These are phyloP conservation scores for Taenioides sp. DNA, from an alignment of 2,797 vertebrate species.

Conservation along the genomic window DNA sequence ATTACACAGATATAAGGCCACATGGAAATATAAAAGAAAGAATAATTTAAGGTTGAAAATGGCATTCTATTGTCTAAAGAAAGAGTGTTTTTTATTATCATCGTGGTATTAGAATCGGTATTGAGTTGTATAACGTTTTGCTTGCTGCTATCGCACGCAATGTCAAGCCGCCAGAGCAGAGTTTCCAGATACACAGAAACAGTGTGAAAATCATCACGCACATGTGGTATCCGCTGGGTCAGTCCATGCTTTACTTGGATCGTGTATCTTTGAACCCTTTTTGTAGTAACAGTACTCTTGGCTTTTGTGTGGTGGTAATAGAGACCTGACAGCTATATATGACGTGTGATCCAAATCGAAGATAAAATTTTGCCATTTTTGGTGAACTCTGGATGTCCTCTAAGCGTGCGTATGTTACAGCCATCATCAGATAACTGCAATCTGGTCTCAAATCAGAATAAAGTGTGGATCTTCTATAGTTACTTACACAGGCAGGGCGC, in stretches of 20 bases:
- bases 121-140: neutral
- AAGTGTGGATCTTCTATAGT: neutral
- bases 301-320: conserved; percentile 40
- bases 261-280: conserved; percentile 30
- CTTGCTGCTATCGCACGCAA: neutral
- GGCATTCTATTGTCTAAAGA: too few species aligned
- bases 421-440: conserved; percentile 1
- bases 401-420: neutral
- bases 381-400: conserved; percentile 6
- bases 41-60: too few species aligned
- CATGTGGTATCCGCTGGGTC: conserved; percentile 45
- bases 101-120: too few species aligned
- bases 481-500: conserved; percentile 1
- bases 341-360: conserved; percentile 40
- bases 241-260: conserved; percentile 37
- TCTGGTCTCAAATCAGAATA: neutral
- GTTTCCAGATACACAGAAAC: conserved; percentile 10
- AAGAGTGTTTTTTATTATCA: too few species aligned
- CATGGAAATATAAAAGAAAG: too few species aligned
- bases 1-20: too few species aligned
- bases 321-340: conserved; percentile 35
- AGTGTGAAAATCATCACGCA: conserved; percentile 15
- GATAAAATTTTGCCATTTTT: conserved; percentile 18
- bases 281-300: conserved; percentile 36
- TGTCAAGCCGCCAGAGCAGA: neutral